Evolutionary conservation across 2,113 vertebrate genomes (phyloP), one percentile per base, ranked within the genome.

Genomic region (Pollachius pollachius): DNA sequence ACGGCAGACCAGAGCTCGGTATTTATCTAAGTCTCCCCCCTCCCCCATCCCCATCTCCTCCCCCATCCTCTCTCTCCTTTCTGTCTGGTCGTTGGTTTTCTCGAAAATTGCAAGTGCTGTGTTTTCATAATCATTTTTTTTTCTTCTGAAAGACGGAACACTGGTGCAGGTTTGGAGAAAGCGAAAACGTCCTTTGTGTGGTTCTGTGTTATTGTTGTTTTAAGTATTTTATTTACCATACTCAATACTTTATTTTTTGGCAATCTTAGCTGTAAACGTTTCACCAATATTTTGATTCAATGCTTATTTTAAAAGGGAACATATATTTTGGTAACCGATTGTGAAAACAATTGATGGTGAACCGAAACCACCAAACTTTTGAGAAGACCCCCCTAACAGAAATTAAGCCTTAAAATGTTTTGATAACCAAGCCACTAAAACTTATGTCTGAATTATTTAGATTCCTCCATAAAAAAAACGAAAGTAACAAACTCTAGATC

Each of bases 11-110:
- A 18, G 34, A 70, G 16, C 30, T 1, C 25, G 67, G 41, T 75
- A 66, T 85, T 87, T 72, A 71, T 77, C 69, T 41, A 70, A 66
- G 59, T 56, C 52, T 21, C 60, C 19, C 60, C 48, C 18, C 15
- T n/a, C 54, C 57, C 52, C 57, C 57, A 19, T 62, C 18, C 12
- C 70, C 0, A n/a, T 30, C 23, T 63, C 21, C 15, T 6, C 21
- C 4, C 30, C 30, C 30, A 34, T 23, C 62, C 62, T 30, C 27
- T 13, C 16, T 8, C 4, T 34, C 15, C 23, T 30, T 13, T 15
- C 15, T n/a, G 23, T 64, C 62, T 15, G 17, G 34, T 25, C 66
- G 62, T 68, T 0, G 7, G 69, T 74, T 78, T 75, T 16, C 54
- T n/a, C 3, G 15, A 16, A 57, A 57, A 57, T 57, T 57, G 54